Conservation (phyloP, 1,140 invertebrate genomes). For the Drosophila sucinea region DNA sequence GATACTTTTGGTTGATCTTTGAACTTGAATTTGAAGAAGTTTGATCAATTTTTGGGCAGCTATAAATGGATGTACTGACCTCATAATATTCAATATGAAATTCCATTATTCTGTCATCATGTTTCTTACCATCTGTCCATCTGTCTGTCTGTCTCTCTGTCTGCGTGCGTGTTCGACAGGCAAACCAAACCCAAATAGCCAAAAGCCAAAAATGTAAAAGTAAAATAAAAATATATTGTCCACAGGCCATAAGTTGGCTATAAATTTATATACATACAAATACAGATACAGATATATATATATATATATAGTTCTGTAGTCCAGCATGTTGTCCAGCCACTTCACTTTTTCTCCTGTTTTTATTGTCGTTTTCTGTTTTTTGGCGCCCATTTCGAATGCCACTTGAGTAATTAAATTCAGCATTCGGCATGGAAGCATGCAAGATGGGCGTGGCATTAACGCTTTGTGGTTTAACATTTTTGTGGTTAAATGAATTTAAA, state of each 20-base stretch:
- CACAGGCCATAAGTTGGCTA: constrained; percentile 42
- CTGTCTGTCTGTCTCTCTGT: constrained; percentile 5
- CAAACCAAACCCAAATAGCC: constrained; percentile 21
- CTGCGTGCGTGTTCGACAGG: constrained; percentile 27
- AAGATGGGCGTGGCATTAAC: constrained; percentile 74
- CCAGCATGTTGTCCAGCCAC: constrained; percentile 19
- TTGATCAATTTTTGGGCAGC: no score
- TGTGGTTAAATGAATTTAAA: constrained; percentile 81
- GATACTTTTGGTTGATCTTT: no score
- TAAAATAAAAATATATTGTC: constrained; percentile 37
- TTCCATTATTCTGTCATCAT: constrained; percentile 21
- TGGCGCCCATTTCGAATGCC: constrained; percentile 32
- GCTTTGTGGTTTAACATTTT: constrained; percentile 79
- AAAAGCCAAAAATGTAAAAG: constrained; percentile 23
- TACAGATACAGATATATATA: not conserved
- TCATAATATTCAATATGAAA: not conserved
- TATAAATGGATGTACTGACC: no score
- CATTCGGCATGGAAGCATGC: constrained; percentile 28
- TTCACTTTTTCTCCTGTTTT: constrained; percentile 29
- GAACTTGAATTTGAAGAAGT: no score
- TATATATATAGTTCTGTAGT: constrained; percentile 25
- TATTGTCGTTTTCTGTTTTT: constrained; percentile 20
- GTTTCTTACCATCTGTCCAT: not conserved
- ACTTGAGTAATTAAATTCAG: constrained; percentile 80
- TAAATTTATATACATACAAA: constrained; percentile 47